Evolutionary conservation across 64 coral and sea anemone genomes (phyloP).

Genomic region (Dendronephthya gigantea): DNA sequence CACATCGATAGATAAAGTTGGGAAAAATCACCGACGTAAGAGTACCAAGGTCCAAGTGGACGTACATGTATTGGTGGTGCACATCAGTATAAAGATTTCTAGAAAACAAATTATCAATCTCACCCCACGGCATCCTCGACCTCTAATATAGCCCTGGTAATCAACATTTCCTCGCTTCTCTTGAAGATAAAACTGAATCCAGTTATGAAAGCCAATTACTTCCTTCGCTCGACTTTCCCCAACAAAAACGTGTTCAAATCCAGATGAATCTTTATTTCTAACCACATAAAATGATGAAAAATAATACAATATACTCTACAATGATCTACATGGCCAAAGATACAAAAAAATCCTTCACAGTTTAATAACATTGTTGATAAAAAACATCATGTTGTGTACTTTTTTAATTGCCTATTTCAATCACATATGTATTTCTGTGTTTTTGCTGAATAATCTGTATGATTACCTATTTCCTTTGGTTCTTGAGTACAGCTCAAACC

Average conservation of each 20-base stretch:
- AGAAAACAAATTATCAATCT: neutral
- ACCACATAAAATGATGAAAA: neutral
- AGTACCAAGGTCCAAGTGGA: too few relatives aligned
- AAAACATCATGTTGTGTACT: too few relatives aligned
- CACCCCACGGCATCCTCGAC: neutral
- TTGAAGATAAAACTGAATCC: slow-evolving; percentile 98
- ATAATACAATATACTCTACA: neutral
- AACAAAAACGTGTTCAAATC: slow-evolving; percentile 99
- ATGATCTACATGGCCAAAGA: neutral
- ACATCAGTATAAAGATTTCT: too few relatives aligned
- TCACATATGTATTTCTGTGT: too few relatives aligned
- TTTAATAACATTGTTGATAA: too few relatives aligned
- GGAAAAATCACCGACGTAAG: neutral
- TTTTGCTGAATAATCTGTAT: too few relatives aligned
- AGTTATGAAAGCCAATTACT: slow-evolving; percentile 92
- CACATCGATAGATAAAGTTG: neutral
- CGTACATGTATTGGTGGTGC: too few relatives aligned
- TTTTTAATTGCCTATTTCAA: too few relatives aligned
- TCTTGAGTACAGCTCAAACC: slow-evolving; percentile 79
- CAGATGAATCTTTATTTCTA: slow-evolving; percentile 67
- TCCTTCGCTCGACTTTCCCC: slow-evolving; percentile 72
- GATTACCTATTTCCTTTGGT: slow-evolving; percentile 59
- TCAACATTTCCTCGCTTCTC: slow-evolving; percentile 76
- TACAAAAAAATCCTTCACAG: too few relatives aligned
- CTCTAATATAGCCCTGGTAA: slow-evolving; percentile 60